Evolutionary conservation across 2,888 invertebrate genomes (phyloP).

Genomic region (Noctua janthe): DNA sequence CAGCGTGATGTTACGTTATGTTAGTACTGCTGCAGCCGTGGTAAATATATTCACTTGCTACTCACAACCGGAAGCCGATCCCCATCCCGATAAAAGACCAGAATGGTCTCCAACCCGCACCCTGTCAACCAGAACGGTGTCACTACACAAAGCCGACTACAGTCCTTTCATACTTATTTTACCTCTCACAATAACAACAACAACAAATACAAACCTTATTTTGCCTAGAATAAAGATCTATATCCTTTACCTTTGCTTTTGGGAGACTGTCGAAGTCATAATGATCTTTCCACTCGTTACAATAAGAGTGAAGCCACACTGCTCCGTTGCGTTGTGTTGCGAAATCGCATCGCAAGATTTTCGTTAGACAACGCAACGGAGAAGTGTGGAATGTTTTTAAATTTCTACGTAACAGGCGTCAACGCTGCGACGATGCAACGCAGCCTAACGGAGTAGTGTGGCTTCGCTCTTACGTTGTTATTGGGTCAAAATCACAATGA

Average conservation of each 20-base stretch:
- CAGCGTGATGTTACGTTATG: no score
- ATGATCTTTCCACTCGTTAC: neutral
- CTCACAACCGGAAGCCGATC: slow-evolving; percentile 14
- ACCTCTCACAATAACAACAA: neutral
- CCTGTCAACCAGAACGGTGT: slow-evolving; percentile 41
- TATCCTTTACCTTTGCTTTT: neutral
- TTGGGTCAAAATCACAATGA: neutral
- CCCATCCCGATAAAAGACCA: neutral
- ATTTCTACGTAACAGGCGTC: no score
- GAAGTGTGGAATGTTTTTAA: no score
- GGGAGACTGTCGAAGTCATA: neutral
- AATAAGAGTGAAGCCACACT: no score
- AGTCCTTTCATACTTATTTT: neutral
- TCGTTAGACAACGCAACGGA: no score
- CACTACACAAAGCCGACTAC: slow-evolving; percentile 22
- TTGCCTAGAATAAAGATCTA: rapidly evolving
- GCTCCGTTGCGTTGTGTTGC: no score
- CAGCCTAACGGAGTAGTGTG: no score
- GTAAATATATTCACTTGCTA: neutral
- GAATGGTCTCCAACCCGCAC: slow-evolving; percentile 27
- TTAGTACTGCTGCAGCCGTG: no score
- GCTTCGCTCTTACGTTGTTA: no score
- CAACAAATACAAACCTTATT: neutral
- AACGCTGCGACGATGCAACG: no score
- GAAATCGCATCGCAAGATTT: no score